Percentiles rank a stretch among this genome's conserved stretches.
These are phyloP conservation scores for Pelecanus crispus DNA, from an alignment of 2,113 vertebrate species.

Conservation along the genomic window DNA sequence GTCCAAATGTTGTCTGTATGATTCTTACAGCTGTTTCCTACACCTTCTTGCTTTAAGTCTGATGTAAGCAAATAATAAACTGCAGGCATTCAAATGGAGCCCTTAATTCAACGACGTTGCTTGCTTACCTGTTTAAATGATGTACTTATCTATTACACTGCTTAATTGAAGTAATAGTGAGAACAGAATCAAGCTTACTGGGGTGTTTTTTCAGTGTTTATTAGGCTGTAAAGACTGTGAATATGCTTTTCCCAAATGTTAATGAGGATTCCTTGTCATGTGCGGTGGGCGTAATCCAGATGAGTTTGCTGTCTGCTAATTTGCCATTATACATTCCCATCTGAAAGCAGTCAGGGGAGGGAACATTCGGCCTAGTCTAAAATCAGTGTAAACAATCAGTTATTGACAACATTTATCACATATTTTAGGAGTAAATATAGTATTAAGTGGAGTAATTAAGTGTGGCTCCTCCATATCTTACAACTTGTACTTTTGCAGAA, in stretches of 20 bases:
- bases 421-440: not conserved
- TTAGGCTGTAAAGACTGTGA: not conserved
- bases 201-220: not conserved
- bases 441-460: not conserved
- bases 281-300: not conserved
- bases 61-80: not conserved
- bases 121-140: not conserved
- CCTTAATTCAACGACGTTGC: not conserved
- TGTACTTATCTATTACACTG: not conserved
- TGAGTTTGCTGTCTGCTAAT: not conserved
- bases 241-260: not conserved
- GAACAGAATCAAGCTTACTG: not conserved
- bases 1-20: not conserved
- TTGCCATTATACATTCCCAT: not conserved
- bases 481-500: not conserved
- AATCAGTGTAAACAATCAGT: not conserved
- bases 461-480: not conserved
- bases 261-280: not conserved
- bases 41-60: not conserved
- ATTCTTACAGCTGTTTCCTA: not conserved
- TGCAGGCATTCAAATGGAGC: not conserved
- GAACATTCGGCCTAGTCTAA: not conserved
- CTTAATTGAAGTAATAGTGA: not conserved
- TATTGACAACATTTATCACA: not conserved
- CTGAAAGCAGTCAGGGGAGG: not conserved